Evolutionary conservation across 2,888 invertebrate genomes (phyloP).

Genomic region (Pterostichus madidus): DNA sequence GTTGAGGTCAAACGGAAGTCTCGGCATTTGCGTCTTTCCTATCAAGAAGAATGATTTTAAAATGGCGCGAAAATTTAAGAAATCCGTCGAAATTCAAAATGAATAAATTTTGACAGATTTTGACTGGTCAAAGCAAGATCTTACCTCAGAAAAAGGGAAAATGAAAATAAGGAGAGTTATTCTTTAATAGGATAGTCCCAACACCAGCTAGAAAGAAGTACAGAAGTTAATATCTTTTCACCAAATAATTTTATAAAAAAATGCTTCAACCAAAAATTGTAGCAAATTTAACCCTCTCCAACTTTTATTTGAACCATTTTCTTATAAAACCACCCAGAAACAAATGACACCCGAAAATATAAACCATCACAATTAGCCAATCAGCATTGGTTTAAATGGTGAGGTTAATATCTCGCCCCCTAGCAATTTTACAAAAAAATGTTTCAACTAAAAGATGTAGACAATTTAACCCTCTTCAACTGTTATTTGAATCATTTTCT

Average conservation of each 20-base stretch:
- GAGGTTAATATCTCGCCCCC: constrained; percentile 69
- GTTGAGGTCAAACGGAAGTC: constrained; percentile 75
- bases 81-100: too few species aligned
- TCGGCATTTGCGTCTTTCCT: constrained; percentile 78
- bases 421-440: constrained; percentile 25
- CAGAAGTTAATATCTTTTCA: too few species aligned
- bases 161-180: constrained; percentile 68
- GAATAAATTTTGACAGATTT: too few species aligned
- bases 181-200: constrained; percentile 76
- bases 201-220: constrained; percentile 74
- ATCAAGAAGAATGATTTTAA: constrained; percentile 69
- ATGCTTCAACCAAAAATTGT: too few species aligned
- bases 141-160: constrained; percentile 31
- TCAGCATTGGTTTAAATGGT: constrained; percentile 69
- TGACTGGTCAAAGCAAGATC: background rate
- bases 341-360: background rate
- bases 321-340: too few species aligned
- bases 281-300: too few species aligned
- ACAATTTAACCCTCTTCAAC: too few species aligned
- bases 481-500: too few species aligned
- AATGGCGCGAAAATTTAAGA: background rate
- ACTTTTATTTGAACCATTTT: too few species aligned
- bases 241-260: constrained; percentile 42
- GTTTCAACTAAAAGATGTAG: too few species aligned
- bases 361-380: constrained; percentile 37